Conservation (phyloP, 2,113 vertebrate species). For the Herpetotheres cachinnans region DNA sequence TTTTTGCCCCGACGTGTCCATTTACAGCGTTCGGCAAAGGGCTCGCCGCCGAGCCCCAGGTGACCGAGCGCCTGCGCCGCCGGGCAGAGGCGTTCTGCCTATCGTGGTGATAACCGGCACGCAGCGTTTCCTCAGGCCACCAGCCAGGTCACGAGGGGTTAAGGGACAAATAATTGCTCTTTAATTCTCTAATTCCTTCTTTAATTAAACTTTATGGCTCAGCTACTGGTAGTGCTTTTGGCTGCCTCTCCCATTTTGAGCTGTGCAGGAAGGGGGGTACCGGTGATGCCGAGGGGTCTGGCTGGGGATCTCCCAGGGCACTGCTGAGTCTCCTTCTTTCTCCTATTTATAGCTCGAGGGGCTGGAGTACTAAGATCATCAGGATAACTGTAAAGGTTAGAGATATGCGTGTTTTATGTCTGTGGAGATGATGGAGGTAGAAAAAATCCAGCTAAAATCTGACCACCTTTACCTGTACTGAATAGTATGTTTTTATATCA, state of each 20-base stretch:
- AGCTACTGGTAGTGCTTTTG: constrained; percentile 12
- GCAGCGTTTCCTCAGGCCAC: constrained; percentile 77
- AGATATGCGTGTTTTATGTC: neutral
- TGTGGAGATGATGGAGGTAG: neutral
- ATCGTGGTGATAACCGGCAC: constrained; percentile 72
- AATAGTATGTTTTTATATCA: neutral
- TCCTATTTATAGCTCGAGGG: neutral
- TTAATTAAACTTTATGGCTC: constrained; percentile 68
- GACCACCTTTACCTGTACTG: neutral
- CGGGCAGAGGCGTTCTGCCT: constrained; percentile 70
- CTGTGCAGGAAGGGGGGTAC: neutral
- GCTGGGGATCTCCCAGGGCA: neutral
- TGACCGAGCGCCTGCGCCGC: constrained; percentile 78
- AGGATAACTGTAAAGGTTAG: neutral
- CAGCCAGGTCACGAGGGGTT: constrained; percentile 69
- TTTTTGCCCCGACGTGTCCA: constrained; percentile 26
- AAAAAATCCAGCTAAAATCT: neutral
- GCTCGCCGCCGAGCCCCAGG: constrained; percentile 72
- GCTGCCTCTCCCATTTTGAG: neutral
- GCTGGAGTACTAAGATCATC: neutral
- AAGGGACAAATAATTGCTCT: constrained; percentile 74
- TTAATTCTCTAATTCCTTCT: constrained; percentile 75
- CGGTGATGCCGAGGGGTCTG: neutral
- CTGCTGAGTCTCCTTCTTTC: constrained; percentile 17
- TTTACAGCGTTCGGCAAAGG: constrained; percentile 50